A percentile compares a stretch with the other conserved stretches of the same genome.
Conservation (phyloP, 2,888 invertebrate species). For the Chrysolina americana region DNA sequence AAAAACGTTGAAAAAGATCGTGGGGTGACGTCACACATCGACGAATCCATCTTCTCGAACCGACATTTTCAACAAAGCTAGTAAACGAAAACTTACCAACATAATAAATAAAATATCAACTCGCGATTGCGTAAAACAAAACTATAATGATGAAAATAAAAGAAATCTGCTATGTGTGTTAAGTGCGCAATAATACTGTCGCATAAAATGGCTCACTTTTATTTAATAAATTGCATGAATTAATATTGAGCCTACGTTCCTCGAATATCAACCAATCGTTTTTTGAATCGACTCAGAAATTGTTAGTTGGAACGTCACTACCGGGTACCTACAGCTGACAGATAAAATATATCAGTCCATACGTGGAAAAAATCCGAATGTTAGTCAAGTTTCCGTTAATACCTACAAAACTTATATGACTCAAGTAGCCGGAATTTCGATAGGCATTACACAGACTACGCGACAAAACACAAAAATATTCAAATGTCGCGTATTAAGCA, state of each 20-base stretch:
- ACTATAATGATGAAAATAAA: conserved; percentile 29
- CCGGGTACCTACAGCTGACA: conserved; percentile 41
- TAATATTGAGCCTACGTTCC: conserved; percentile 43
- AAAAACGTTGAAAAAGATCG: neutral
- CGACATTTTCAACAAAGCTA: conserved; percentile 30
- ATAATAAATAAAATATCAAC: conserved; percentile 31
- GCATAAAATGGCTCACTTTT: conserved; percentile 34
- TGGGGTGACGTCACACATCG: neutral
- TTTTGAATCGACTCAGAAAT: conserved; percentile 34
- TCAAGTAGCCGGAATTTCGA: conserved; percentile 11
- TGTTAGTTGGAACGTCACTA: conserved; percentile 31
- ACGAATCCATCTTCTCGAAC: conserved; percentile 6
- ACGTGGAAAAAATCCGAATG: conserved; percentile 31
- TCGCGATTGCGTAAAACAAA: conserved; percentile 28
- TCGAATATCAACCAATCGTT: conserved; percentile 34
- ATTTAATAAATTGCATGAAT: conserved; percentile 47
- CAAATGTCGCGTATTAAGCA: too few species aligned
- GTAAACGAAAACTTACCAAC: conserved; percentile 33
- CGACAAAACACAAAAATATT: neutral
- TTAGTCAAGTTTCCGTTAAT: neutral
- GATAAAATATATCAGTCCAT: conserved; percentile 46
- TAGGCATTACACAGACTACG: neutral
- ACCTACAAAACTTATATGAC: conserved; percentile 2
- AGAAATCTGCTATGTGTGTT: conserved; percentile 21
- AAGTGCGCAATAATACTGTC: conserved; percentile 15